Evolutionary conservation across 2,797 vertebrate species (phyloP).

Genomic region (Takifugu ocellatus): DNA sequence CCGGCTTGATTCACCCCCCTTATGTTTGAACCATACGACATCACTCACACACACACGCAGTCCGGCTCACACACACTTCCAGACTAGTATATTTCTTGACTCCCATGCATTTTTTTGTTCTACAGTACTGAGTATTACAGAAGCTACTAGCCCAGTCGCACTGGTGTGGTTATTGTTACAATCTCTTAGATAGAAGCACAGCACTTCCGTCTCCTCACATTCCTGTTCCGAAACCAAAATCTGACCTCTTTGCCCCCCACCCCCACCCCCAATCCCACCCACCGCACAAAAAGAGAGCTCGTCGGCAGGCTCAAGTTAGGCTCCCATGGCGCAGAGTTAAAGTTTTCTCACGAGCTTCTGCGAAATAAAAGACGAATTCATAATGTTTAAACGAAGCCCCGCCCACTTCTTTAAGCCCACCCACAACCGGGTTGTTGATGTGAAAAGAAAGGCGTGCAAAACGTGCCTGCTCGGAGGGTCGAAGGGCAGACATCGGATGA

Average conservation of each 20-base stretch:
- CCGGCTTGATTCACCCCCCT: conserved; percentile 57
- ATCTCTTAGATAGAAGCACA: conserved; percentile 78
- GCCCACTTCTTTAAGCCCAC: conserved; percentile 47
- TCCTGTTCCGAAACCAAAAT: conserved; percentile 19
- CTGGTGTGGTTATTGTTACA: conserved; percentile 80
- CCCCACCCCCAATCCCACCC: conserved; percentile 12
- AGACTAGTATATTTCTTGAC: conserved; percentile 70
- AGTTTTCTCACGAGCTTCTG: not conserved
- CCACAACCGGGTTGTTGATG: conserved; percentile 42
- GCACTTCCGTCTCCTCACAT: conserved; percentile 42
- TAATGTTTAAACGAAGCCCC: conserved; percentile 10
- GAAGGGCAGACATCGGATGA: conserved; percentile 15
- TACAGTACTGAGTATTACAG: conserved; percentile 78
- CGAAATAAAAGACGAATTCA: no score
- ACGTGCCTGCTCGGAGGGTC: conserved; percentile 2
- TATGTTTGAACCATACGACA: not conserved
- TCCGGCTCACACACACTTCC: conserved; percentile 55
- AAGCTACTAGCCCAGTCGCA: conserved; percentile 78
- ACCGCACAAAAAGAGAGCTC: conserved; percentile 27
- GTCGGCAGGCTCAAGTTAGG: conserved; percentile 24
- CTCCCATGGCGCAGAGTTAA: conserved; percentile 31
- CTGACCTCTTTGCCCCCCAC: conserved; percentile 19
- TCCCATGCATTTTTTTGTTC: conserved; percentile 75
- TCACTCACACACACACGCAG: conserved; percentile 21
- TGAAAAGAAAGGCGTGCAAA: conserved; percentile 62